Evolutionary conservation across 2,113 vertebrate genomes (phyloP).

Genomic region (Clinocottus analis): DNA sequence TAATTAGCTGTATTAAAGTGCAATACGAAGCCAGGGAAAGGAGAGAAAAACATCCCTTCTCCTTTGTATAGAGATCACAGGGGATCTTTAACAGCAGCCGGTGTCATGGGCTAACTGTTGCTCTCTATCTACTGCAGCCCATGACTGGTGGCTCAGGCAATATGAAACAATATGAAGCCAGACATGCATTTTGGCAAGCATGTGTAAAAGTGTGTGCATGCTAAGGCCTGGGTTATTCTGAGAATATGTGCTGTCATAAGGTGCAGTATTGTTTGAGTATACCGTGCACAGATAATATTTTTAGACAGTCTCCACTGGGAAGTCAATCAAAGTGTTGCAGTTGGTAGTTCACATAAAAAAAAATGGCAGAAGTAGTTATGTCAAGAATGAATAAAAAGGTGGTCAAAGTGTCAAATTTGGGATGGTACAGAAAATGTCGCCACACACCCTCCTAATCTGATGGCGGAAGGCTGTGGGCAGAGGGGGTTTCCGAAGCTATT

Average conservation of each 20-base stretch:
- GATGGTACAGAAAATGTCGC: neutral
- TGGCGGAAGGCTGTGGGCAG: neutral
- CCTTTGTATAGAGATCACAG: conserved; percentile 14
- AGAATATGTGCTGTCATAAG: neutral
- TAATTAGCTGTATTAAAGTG: conserved; percentile 70
- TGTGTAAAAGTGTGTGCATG: conserved; percentile 5
- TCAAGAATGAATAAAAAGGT: neutral
- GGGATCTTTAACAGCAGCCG: conserved; percentile 27
- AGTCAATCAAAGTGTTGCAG: neutral
- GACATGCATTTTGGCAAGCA: neutral
- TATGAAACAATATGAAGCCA: neutral
- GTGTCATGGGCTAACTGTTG: conserved; percentile 32
- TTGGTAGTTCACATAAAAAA: neutral
- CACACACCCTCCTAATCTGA: neutral
- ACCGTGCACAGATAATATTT: too few relatives aligned
- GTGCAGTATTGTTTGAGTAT: neutral
- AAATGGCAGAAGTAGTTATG: neutral
- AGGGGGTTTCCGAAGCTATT: conserved; percentile 17
- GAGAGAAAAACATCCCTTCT: conserved; percentile 32
- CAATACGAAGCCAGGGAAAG: conserved; percentile 16
- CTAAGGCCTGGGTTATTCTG: neutral
- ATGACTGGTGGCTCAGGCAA: neutral
- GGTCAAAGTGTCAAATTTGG: neutral
- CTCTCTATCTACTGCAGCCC: neutral
- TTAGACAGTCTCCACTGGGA: neutral